phyloP scores from a whole-genome alignment of 2,888 invertebrate species.

The Drosophila putrida region DNA sequence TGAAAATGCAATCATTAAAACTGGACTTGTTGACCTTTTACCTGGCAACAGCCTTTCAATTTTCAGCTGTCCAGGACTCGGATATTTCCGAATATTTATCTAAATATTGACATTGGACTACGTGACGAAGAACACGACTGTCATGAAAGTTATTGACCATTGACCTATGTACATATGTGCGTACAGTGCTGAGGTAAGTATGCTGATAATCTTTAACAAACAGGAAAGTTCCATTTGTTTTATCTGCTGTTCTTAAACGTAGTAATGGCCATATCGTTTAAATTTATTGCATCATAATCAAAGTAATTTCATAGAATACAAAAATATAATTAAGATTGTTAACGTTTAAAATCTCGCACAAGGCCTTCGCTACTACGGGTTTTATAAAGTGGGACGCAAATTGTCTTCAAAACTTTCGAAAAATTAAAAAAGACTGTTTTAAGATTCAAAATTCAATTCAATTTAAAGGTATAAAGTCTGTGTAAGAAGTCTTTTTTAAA shows the following conservation, averaged over 20 bases:
- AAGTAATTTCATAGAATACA: background rate
- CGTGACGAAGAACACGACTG: conserved; percentile 30
- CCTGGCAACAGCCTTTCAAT: conserved; percentile 45
- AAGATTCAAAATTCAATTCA: no score
- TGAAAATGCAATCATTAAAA: conserved; percentile 43
- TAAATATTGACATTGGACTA: conserved; percentile 33
- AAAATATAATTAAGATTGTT: background rate
- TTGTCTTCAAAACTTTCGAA: background rate
- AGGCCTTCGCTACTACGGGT: no score
- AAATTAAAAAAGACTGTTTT: no score
- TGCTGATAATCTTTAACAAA: background rate
- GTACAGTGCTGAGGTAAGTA: conserved; percentile 3
- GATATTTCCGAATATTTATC: conserved; percentile 8
- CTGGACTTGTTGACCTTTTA: conserved; percentile 53
- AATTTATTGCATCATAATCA: conserved; percentile 2
- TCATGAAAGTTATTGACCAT: background rate
- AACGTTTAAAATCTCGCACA: background rate
- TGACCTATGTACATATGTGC: conserved; percentile 10
- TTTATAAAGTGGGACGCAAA: background rate
- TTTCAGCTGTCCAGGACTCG: conserved; percentile 13
- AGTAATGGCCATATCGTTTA: background rate
- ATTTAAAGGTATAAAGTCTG: no score
- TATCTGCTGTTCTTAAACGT: background rate
- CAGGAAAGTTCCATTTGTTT: background rate
- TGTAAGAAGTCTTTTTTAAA: no score